phyloP scores from a whole-genome alignment of 2,888 invertebrate species.

The Drosophila putrida region DNA sequence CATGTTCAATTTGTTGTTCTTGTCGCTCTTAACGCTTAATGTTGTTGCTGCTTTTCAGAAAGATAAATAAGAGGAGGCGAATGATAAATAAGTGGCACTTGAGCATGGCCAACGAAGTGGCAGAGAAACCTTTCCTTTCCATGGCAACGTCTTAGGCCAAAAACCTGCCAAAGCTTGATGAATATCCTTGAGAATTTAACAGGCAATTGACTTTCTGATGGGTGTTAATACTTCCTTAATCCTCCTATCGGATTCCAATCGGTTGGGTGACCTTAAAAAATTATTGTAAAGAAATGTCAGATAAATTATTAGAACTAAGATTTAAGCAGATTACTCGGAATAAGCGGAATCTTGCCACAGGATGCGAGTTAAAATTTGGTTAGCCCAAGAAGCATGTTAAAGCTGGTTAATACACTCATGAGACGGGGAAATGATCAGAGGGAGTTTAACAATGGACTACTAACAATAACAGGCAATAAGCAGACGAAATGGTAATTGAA shows the following conservation, averaged over 20 bases:
- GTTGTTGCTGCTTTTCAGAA: conserved; percentile 22
- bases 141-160: conserved; percentile 26
- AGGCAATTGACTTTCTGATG: conserved; percentile 73
- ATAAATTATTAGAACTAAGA: conserved; percentile 46
- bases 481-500: conserved; percentile 68
- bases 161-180: conserved; percentile 33
- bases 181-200: conserved; percentile 59
- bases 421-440: too few species aligned
- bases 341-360: neutral
- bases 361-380: neutral
- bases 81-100: conserved; percentile 75
- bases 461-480: conserved; percentile 20
- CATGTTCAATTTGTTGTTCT: conserved; percentile 65
- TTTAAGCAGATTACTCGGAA: neutral
- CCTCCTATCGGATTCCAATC: conserved; percentile 17
- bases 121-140: conserved; percentile 16
- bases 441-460: conserved; percentile 9
- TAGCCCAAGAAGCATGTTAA: conserved; percentile 31
- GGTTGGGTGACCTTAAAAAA: conserved; percentile 3
- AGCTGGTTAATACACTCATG: neutral
- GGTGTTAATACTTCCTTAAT: conserved; percentile 62
- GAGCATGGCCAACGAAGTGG: conserved; percentile 35
- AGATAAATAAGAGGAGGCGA: conserved; percentile 62
- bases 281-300: conserved; percentile 38
- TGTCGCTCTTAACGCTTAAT: conserved; percentile 10